Evolutionary conservation across 2,797 vertebrate genomes (phyloP).

Genomic region (Channa striata): DNA sequence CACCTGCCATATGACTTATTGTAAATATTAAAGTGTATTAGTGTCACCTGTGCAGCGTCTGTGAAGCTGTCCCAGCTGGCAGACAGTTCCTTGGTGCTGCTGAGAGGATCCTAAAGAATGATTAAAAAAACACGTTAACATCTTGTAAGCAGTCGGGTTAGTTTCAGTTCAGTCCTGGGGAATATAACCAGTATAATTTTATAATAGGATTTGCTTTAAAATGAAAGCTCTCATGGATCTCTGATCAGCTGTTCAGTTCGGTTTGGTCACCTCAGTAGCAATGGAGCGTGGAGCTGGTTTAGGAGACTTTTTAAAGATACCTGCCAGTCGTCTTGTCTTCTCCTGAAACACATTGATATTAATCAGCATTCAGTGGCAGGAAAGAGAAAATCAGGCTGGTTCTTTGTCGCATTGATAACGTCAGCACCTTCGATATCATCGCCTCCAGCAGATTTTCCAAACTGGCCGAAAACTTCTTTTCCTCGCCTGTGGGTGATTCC

Average conservation of each 20-base stretch:
- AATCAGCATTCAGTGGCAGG: neutral
- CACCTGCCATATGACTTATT: no score
- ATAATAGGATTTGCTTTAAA: neutral
- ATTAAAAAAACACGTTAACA: neutral
- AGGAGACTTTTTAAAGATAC: constrained; percentile 72
- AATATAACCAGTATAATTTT: neutral
- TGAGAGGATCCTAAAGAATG: constrained; percentile 73
- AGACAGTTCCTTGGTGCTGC: constrained; percentile 24
- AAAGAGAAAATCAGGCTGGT: neutral
- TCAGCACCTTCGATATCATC: constrained; percentile 47
- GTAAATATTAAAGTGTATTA: no score
- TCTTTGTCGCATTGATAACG: neutral
- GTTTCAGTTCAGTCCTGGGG: neutral
- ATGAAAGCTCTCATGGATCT: neutral
- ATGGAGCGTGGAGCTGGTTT: constrained; percentile 54
- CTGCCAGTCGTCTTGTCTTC: constrained; percentile 61
- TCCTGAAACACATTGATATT: constrained; percentile 46
- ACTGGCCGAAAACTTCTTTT: constrained; percentile 35
- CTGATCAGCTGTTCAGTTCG: neutral
- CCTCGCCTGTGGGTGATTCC: constrained; percentile 26
- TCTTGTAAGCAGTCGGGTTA: neutral
- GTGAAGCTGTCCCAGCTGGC: constrained; percentile 64
- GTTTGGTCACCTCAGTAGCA: constrained; percentile 47
- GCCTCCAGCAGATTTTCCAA: constrained; percentile 56
- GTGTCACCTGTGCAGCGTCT: constrained; percentile 56